phyloP scores from a whole-genome alignment of 64 coral and sea anemone species.

The Platygyra sinensis region DNA sequence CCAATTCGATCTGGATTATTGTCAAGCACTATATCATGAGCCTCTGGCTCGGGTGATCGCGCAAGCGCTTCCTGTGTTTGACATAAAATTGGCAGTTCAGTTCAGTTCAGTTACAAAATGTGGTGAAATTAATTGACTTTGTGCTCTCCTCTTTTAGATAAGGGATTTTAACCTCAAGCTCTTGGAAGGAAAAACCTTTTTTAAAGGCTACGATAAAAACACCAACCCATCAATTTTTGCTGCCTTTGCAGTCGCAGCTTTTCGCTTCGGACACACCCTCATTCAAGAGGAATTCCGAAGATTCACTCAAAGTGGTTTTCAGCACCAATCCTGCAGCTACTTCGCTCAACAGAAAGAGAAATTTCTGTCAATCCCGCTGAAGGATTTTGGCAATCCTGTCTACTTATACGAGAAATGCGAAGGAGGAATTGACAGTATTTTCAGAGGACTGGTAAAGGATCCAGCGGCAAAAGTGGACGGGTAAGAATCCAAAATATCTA shows the following conservation, averaged over 20 bases:
- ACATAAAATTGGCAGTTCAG: too few species aligned
- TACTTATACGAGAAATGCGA: slow-evolving; percentile 37
- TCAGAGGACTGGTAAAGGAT: slow-evolving; percentile 27
- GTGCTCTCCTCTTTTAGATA: not conserved
- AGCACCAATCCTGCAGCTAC: not conserved
- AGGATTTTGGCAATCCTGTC: slow-evolving; percentile 1
- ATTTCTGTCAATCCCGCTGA: not conserved
- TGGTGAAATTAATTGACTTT: not conserved
- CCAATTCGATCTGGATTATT: too few species aligned
- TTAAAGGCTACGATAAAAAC: not conserved
- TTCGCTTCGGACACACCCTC: slow-evolving; percentile 70
- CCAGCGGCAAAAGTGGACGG: slow-evolving; percentile 15
- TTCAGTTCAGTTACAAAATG: too few species aligned
- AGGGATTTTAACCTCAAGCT: not conserved
- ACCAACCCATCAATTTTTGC: slow-evolving; percentile 32
- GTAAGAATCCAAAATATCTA: not conserved
- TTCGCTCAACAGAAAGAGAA: not conserved
- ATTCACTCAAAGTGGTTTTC: not conserved
- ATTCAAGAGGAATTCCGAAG: slow-evolving; percentile 9
- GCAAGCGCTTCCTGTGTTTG: too few species aligned
- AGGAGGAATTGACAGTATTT: slow-evolving; percentile 46
- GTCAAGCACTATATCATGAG: too few species aligned
- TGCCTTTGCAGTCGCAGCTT: slow-evolving; percentile 57
- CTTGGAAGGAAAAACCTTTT: not conserved
- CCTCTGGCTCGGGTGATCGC: too few species aligned